Percentiles rank a stretch among this genome's conserved stretches.
These are phyloP conservation scores for Telmatochromis brachygnathus DNA, from an alignment of 2,113 vertebrate species.

Conservation along the genomic window DNA sequence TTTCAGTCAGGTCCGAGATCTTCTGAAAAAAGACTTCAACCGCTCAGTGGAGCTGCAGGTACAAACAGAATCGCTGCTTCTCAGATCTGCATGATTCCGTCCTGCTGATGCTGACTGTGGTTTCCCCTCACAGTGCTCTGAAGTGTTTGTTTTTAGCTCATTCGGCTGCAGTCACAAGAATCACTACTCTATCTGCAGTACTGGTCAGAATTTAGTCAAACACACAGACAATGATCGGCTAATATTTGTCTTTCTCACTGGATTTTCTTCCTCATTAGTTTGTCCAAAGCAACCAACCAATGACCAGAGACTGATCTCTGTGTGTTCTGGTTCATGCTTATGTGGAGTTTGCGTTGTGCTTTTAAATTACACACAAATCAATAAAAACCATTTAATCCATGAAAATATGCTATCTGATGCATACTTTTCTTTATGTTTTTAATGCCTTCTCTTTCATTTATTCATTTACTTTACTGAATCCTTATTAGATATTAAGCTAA, in stretches of 20 bases:
- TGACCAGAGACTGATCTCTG: neutral
- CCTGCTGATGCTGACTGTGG: neutral
- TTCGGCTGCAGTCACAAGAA: neutral
- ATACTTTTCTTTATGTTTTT: neutral
- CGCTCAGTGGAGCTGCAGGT: constrained; percentile 74
- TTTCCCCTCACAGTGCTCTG: neutral
- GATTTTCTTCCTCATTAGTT: neutral
- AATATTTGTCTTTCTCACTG: neutral
- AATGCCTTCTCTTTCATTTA: neutral
- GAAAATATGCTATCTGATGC: neutral
- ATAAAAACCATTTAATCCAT: neutral
- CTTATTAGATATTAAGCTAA: neutral
- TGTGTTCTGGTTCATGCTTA: neutral
- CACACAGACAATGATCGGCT: neutral
- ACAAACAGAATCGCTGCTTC: neutral
- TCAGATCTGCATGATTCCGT: neutral
- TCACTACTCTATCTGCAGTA: neutral
- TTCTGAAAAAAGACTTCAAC: constrained; percentile 71
- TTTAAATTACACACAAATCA: neutral
- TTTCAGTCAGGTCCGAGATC: constrained; percentile 65
- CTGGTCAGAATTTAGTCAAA: neutral
- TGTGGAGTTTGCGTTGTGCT: neutral
- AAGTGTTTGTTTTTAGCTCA: neutral
- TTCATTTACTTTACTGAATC: neutral
- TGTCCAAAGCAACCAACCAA: neutral